These are phyloP conservation scores for Syrmaticus mikado DNA, from an alignment of 2,113 vertebrate genomes.

Conservation along the genomic window DNA sequence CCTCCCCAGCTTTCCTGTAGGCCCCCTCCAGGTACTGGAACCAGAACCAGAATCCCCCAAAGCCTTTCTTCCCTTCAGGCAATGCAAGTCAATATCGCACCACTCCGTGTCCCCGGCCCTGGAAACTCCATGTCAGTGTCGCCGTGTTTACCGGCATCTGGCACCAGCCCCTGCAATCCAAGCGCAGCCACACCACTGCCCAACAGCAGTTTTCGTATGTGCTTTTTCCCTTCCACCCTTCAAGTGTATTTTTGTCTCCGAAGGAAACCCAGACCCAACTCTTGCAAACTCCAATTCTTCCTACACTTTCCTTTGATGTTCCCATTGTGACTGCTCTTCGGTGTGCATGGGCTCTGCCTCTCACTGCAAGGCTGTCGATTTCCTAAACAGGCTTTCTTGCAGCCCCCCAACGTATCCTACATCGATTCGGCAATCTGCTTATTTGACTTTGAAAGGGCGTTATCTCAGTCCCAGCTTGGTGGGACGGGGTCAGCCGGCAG, in stretches of 20 bases:
- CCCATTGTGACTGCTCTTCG: background rate
- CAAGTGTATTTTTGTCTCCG: conserved; percentile 29
- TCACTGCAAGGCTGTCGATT: conserved; percentile 24
- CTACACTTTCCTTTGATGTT: conserved; percentile 39
- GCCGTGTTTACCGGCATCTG: conserved; percentile 34
- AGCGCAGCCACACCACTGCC: conserved; percentile 23
- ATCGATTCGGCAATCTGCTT: background rate
- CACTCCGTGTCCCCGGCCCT: background rate
- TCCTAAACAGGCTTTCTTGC: conserved; percentile 10
- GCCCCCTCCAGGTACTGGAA: too few species aligned
- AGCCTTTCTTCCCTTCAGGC: background rate
- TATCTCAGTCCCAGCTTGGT: background rate
- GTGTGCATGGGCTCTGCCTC: background rate
- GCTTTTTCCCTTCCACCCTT: background rate
- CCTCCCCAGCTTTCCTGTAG: too few species aligned
- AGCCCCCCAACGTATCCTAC: background rate
- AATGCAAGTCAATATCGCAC: conserved; percentile 30
- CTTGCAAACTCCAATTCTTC: conserved; percentile 7
- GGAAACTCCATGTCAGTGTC: conserved; percentile 52
- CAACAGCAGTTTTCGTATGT: background rate
- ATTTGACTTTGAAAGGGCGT: background rate
- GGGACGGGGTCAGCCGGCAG: background rate
- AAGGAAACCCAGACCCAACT: background rate
- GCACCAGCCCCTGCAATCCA: conserved; percentile 24
- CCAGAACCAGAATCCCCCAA: background rate